Conservation (phyloP, 2,888 invertebrate genomes). For the Biston betularia region DNA sequence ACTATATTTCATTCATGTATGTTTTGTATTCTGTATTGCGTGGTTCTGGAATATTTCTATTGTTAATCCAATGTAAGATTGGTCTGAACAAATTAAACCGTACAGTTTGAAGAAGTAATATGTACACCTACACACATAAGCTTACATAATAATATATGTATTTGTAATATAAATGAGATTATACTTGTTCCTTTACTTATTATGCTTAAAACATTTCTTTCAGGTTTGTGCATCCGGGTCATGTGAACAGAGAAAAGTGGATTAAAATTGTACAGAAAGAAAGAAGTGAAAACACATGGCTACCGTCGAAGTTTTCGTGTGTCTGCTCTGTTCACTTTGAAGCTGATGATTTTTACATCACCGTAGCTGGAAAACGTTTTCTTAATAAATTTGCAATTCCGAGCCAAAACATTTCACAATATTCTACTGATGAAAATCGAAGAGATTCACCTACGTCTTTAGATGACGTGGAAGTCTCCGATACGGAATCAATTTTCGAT, state of each 20-base stretch:
- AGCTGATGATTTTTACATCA: conserved; percentile 37
- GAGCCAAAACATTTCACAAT: conserved; percentile 17
- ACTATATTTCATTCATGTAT: no score
- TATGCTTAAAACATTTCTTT: background rate
- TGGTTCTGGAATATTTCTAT: no score
- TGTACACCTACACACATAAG: background rate
- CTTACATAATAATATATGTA: background rate
- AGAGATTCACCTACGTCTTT: background rate
- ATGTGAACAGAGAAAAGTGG: conserved; percentile 38
- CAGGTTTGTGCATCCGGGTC: conserved; percentile 32
- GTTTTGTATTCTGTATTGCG: no score
- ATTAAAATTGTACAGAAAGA: conserved; percentile 39
- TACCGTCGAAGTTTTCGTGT: conserved; percentile 35
- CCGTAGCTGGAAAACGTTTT: conserved; percentile 38
- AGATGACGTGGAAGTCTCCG: background rate
- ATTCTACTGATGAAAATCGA: background rate
- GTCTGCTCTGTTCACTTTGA: conserved; percentile 42
- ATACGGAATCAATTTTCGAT: background rate
- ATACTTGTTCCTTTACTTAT: no score
- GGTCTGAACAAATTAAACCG: no score
- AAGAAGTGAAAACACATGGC: conserved; percentile 38
- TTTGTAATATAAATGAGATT: background rate
- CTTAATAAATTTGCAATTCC: conserved; percentile 41
- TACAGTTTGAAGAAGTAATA: no score
- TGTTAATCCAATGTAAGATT: no score